phyloP scores from a whole-genome alignment of 2,797 vertebrate genomes.

The Aeoliscus strigatus region DNA sequence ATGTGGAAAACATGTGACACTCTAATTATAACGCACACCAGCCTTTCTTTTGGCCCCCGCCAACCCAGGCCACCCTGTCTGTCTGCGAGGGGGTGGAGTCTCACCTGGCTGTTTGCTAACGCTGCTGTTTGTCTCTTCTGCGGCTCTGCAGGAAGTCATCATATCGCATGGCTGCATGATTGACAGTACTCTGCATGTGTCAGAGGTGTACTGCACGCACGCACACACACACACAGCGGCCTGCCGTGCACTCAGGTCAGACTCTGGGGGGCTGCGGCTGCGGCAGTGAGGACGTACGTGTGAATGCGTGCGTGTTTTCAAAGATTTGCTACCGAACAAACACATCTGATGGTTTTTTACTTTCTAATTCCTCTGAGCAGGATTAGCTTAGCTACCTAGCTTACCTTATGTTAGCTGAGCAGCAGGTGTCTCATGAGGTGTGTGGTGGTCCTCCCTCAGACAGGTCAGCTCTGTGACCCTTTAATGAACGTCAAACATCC shows the following conservation, averaged over 20 bases:
- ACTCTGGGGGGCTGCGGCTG: conserved; percentile 27
- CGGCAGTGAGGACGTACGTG: conserved; percentile 12
- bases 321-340: conserved; percentile 10
- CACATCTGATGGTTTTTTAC: conserved; percentile 9
- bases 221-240: conserved; percentile 7
- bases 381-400: conserved; percentile 16
- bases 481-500: no score
- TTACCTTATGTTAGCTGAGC: conserved; percentile 6
- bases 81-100: conserved; percentile 29
- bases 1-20: conserved; percentile 40
- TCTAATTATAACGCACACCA: conserved; percentile 48
- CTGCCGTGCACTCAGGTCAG: conserved; percentile 49
- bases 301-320: conserved; percentile 4
- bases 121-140: conserved; percentile 65
- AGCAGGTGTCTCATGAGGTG: conserved; percentile 9
- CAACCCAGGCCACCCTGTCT: conserved; percentile 33
- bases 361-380: conserved; percentile 12
- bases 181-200: conserved; percentile 76
- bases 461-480: conserved; percentile 11
- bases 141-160: conserved; percentile 45
- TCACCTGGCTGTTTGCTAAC: conserved; percentile 68
- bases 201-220: conserved; percentile 9
- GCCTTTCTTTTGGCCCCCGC: conserved; percentile 36
- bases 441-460: conserved; percentile 2
- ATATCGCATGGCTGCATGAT: conserved; percentile 87